Evolutionary conservation across 2,797 vertebrate species (phyloP).

Genomic region (Sarcoramphus papa): DNA sequence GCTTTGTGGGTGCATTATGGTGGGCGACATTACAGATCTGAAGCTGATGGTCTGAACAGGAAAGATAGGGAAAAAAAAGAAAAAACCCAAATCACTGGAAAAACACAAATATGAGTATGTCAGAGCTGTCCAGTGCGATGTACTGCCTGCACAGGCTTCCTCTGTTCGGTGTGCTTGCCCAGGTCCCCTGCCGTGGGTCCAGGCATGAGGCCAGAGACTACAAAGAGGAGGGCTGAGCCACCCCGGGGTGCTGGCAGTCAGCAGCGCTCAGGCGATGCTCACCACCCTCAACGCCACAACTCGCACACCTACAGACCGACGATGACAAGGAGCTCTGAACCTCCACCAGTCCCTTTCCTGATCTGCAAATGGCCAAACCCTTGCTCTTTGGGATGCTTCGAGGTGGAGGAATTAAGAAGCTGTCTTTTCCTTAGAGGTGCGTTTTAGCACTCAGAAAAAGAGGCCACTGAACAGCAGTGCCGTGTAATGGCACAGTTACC

Average conservation of each 20-base stretch:
- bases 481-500: accelerated
- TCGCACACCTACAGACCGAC: accelerated
- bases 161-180: not conserved
- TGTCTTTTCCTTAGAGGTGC: not conserved
- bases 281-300: not conserved
- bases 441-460: not conserved
- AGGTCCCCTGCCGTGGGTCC: not conserved
- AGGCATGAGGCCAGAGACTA: not conserved
- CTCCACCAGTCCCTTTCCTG: not conserved
- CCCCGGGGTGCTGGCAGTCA: not conserved
- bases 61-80: not conserved
- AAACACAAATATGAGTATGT: not conserved
- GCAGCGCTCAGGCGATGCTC: not conserved
- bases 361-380: not conserved
- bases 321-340: not conserved
- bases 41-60: not conserved
- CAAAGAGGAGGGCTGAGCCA: not conserved
- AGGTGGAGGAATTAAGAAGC: not conserved
- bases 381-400: accelerated
- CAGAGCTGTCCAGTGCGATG: not conserved
- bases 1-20: not conserved
- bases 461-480: not conserved
- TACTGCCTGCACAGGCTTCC: not conserved
- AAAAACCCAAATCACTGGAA: not conserved
- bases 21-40: not conserved